Conservation (phyloP, 2,797 vertebrate genomes). For the Vireo griseus region DNA sequence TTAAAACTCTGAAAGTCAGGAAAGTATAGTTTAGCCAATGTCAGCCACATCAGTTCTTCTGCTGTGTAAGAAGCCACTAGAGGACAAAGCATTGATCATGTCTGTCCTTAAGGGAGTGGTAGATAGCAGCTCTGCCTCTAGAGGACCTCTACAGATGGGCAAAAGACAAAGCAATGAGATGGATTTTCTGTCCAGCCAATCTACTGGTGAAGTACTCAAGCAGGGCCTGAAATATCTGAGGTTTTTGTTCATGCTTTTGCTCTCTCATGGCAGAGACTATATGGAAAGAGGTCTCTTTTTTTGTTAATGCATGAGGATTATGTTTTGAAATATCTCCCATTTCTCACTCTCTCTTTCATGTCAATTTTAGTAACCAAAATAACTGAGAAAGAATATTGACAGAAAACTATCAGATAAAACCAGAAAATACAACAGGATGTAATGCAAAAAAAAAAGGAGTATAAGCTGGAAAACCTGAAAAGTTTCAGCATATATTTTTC, state of each 20-base stretch:
- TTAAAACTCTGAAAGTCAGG: neutral
- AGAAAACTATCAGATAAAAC: neutral
- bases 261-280: neutral
- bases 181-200: neutral
- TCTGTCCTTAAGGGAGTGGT: neutral
- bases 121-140: neutral
- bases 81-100: neutral
- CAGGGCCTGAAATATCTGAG: neutral
- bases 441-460: neutral
- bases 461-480: neutral
- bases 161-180: neutral
- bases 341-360: neutral
- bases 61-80: neutral
- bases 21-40: neutral
- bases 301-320: neutral
- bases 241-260: neutral
- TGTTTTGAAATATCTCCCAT: neutral
- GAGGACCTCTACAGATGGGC: neutral
- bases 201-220: neutral
- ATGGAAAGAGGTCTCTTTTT: neutral
- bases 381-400: neutral
- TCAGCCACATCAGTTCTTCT: neutral
- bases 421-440: neutral
- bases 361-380: neutral
- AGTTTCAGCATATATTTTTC: neutral